phyloP scores from a whole-genome alignment of 2,113 vertebrate species.

The Pterocles gutturalis region DNA sequence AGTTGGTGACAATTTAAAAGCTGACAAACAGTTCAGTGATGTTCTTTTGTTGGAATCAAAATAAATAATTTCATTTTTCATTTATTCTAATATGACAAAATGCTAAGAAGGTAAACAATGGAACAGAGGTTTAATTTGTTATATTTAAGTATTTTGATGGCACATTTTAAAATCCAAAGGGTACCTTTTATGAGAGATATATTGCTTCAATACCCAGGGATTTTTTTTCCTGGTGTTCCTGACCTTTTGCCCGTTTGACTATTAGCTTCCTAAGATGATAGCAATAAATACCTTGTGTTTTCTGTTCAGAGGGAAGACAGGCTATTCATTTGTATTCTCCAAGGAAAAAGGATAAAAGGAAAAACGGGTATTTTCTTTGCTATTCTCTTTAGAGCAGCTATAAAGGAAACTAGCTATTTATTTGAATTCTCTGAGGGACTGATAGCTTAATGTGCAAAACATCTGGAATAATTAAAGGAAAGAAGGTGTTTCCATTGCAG shows the following conservation, averaged over 20 bases:
- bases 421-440: constrained; percentile 63
- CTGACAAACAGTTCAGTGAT: not conserved
- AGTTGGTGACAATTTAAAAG: not conserved
- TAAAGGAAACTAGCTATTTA: constrained; percentile 74
- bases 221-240: constrained; percentile 52
- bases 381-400: constrained; percentile 69
- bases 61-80: not conserved
- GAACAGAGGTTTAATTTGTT: not conserved
- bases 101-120: not conserved
- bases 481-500: constrained; percentile 36
- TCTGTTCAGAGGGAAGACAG: constrained; percentile 51
- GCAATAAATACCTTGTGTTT: constrained; percentile 62
- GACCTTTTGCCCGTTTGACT: constrained; percentile 48
- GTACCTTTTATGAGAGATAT: constrained; percentile 35
- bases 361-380: constrained; percentile 65
- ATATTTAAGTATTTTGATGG: not conserved
- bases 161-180: constrained; percentile 9
- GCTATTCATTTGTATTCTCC: constrained; percentile 62
- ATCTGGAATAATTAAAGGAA: constrained; percentile 69
- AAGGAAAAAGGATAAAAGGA: constrained; percentile 65
- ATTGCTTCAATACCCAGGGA: constrained; percentile 32
- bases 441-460: constrained; percentile 65
- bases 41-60: not conserved
- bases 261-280: constrained; percentile 65
- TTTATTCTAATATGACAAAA: constrained; percentile 1